These are phyloP conservation scores for Tarsius wallacei DNA, from an alignment of 2,797 vertebrate species.

Conservation along the genomic window DNA sequence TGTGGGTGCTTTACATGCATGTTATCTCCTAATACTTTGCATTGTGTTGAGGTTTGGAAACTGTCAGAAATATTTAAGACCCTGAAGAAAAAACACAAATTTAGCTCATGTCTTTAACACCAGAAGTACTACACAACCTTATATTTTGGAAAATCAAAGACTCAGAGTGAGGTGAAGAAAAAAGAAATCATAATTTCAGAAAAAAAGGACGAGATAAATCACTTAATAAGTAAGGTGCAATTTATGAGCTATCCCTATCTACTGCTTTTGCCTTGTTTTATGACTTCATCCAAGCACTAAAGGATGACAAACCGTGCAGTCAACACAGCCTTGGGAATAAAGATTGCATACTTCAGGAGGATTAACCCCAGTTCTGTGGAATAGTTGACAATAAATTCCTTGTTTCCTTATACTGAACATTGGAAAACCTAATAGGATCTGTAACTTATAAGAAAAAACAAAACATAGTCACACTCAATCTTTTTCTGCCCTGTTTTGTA, in stretches of 20 bases:
- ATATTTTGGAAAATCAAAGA: neutral
- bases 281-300: neutral
- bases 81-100: neutral
- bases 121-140: neutral
- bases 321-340: neutral
- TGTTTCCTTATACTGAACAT: neutral
- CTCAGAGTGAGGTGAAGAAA: neutral
- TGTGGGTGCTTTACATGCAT: neutral
- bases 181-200: neutral
- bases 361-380: neutral
- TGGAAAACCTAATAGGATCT: neutral
- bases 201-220: neutral
- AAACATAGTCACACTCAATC: neutral
- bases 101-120: neutral
- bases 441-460: neutral
- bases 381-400: neutral
- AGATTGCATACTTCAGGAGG: neutral
- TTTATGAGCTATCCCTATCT: neutral
- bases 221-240: neutral
- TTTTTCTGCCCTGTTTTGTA: neutral
- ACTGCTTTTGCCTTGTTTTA: neutral
- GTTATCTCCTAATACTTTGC: neutral
- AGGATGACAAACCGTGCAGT: neutral
- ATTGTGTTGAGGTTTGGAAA: neutral
- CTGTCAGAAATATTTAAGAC: neutral